A percentile compares a stretch with the other conserved stretches of the same genome.
These are phyloP conservation scores for Cryptomyrus ogoouensis DNA, from an alignment of 2,113 vertebrate genomes.

Conservation along the genomic window DNA sequence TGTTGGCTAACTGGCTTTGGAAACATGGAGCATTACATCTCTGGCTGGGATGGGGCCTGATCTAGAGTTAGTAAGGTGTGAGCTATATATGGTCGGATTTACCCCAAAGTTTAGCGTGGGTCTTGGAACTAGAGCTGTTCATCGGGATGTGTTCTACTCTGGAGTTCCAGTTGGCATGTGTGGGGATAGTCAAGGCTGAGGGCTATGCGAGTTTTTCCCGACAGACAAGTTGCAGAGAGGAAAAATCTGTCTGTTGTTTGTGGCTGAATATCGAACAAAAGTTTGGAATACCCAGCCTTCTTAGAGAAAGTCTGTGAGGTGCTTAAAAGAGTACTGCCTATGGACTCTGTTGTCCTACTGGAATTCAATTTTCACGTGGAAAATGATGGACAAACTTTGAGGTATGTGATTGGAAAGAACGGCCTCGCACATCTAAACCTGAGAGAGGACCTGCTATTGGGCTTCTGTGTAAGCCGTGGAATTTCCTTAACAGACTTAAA, in stretches of 20 bases:
- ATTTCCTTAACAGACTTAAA: neutral
- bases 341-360: neutral
- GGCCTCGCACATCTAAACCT: neutral
- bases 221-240: neutral
- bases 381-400: neutral
- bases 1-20: neutral
- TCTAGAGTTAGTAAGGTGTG: neutral
- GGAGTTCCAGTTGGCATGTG: neutral
- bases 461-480: neutral
- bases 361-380: neutral
- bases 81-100: neutral
- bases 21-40: neutral
- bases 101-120: neutral
- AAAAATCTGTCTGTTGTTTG: neutral
- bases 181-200: neutral
- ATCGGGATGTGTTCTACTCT: neutral
- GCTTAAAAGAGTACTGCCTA: neutral
- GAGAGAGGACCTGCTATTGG: neutral
- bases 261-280: neutral
- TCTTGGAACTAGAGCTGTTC: neutral
- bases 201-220: neutral
- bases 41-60: neutral
- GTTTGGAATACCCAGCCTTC: neutral
- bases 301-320: neutral
- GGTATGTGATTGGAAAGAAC: neutral